These are phyloP conservation scores for Spilogale gracilis DNA, from an alignment of 2,113 vertebrate genomes.

Conservation along the genomic window DNA sequence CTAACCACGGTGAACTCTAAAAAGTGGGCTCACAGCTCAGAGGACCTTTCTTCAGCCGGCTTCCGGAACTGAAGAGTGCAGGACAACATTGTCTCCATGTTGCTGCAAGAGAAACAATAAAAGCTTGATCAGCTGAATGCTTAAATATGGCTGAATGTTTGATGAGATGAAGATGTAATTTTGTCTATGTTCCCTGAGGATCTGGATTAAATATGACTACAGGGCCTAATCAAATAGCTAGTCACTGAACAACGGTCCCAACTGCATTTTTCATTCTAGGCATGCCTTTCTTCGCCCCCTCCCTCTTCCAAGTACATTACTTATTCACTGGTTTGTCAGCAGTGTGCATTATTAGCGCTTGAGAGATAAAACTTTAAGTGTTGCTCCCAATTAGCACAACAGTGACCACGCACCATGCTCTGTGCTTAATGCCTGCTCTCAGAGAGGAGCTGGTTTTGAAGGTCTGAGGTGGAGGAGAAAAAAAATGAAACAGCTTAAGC, in stretches of 20 bases:
- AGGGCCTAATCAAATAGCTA: slow-evolving; percentile 94
- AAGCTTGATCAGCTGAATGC: slow-evolving; percentile 93
- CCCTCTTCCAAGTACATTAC: slow-evolving; percentile 90
- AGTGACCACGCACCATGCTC: slow-evolving; percentile 97
- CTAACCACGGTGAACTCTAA: not conserved
- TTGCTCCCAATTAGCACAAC: slow-evolving; percentile 99
- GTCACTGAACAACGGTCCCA: slow-evolving; percentile 91
- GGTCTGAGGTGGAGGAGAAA: slow-evolving; percentile 96
- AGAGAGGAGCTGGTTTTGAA: slow-evolving; percentile 97
- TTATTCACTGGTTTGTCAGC: slow-evolving; percentile 97
- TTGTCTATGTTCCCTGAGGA: slow-evolving; percentile 93
- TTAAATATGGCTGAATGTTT: slow-evolving; percentile 96
- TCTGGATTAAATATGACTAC: slow-evolving; percentile 96
- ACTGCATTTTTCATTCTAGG: slow-evolving; percentile 94
- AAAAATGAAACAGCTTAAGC: slow-evolving; percentile 99
- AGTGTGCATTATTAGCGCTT: slow-evolving; percentile 98
- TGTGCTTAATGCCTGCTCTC: slow-evolving; percentile 96
- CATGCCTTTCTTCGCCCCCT: slow-evolving; percentile 85
- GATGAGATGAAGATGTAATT: slow-evolving; percentile 98
- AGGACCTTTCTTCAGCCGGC: slow-evolving; percentile 81
- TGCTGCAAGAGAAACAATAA: slow-evolving; percentile 92
- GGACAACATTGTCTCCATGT: slow-evolving; percentile 90
- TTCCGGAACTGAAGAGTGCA: slow-evolving; percentile 83
- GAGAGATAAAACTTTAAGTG: slow-evolving; percentile 99
- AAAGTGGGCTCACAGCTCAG: slow-evolving; percentile 18